These are phyloP conservation scores for Xiphorhynchus erythropygius DNA, from an alignment of 2,797 vertebrate species.

Conservation along the genomic window DNA sequence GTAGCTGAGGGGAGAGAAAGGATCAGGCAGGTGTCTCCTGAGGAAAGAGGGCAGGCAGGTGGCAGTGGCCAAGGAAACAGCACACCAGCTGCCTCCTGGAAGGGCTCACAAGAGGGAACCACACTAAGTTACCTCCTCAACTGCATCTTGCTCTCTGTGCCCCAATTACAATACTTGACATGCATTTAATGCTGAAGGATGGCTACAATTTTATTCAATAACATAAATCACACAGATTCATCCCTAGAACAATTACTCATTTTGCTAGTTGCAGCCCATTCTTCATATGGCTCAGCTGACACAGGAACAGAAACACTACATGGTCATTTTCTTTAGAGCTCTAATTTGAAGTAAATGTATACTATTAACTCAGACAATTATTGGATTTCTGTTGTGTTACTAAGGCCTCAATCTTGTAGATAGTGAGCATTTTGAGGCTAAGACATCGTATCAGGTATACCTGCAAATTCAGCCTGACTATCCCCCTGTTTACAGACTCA, in stretches of 20 bases:
- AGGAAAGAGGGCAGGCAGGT: background rate
- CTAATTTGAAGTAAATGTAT: background rate
- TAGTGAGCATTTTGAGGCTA: background rate
- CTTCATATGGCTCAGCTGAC: background rate
- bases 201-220: background rate
- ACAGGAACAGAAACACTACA: background rate
- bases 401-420: background rate
- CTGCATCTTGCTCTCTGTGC: background rate
- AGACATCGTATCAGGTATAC: accelerated
- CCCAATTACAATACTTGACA: background rate
- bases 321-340: background rate
- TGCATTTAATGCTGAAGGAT: background rate
- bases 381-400: background rate
- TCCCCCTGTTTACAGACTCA: background rate
- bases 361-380: background rate
- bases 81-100: background rate
- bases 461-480: background rate
- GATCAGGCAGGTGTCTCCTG: background rate
- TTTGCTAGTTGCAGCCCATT: background rate
- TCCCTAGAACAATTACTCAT: background rate
- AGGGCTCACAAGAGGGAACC: background rate
- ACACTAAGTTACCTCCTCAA: background rate
- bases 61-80: background rate
- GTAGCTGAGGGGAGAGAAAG: background rate
- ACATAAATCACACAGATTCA: background rate